These are phyloP conservation scores for Lycorma delicatula DNA, from an alignment of 1,140 invertebrate genomes.

Conservation along the genomic window DNA sequence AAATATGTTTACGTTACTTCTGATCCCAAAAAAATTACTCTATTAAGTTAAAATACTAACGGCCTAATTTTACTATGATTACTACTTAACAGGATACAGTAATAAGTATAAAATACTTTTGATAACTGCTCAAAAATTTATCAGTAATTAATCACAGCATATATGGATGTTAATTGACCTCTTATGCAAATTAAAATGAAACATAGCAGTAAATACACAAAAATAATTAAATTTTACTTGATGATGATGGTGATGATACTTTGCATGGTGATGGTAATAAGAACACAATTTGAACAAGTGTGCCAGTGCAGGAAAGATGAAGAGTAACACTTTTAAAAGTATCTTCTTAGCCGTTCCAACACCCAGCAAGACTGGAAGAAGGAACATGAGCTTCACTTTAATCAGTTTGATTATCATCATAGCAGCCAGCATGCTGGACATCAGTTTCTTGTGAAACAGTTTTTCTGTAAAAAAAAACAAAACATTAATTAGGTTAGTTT, in stretches of 20 bases:
- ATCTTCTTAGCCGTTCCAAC: slow-evolving; percentile 72
- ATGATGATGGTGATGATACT: slow-evolving; percentile 69
- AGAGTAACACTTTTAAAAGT: slow-evolving; percentile 66
- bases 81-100: too few species aligned
- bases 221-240: too few species aligned
- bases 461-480: slow-evolving; percentile 53
- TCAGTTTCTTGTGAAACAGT: slow-evolving; percentile 61
- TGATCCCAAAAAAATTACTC: too few species aligned
- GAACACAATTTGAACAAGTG: slow-evolving; percentile 77
- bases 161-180: too few species aligned
- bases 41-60: too few species aligned
- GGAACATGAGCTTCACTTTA: slow-evolving; percentile 36
- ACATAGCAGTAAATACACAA: too few species aligned
- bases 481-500: not conserved
- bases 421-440: slow-evolving; percentile 61
- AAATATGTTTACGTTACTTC: too few species aligned
- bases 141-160: too few species aligned
- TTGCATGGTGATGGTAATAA: slow-evolving; percentile 61
- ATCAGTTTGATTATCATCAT: slow-evolving; percentile 69
- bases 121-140: too few species aligned
- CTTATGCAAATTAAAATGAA: too few species aligned
- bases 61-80: too few species aligned
- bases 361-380: slow-evolving; percentile 40
- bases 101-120: too few species aligned
- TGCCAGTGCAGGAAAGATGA: slow-evolving; percentile 68